phyloP scores from a whole-genome alignment of 2,797 vertebrate genomes.

The Phoeniculus purpureus region DNA sequence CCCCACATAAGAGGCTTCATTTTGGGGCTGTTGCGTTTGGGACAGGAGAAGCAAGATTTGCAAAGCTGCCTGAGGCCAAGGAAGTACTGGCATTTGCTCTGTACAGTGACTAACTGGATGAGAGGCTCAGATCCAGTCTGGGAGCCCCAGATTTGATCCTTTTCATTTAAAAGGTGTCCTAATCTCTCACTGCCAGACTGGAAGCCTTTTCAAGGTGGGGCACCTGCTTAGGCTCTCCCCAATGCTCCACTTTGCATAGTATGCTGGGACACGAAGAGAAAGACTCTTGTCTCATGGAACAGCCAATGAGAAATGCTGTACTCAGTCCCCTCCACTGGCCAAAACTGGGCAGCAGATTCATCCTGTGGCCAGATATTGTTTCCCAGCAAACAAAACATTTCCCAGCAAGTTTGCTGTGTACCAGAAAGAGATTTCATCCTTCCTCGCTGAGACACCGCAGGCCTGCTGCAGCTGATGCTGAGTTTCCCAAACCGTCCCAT shows the following conservation, averaged over 20 bases:
- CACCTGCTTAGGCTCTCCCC: neutral
- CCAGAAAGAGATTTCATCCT: conserved; percentile 19
- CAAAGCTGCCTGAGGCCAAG: neutral
- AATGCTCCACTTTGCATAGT: neutral
- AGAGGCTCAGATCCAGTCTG: neutral
- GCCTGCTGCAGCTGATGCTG: conserved; percentile 8
- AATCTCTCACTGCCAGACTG: neutral
- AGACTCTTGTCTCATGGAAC: neutral
- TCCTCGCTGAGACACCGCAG: neutral
- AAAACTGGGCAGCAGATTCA: neutral
- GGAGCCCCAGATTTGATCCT: neutral
- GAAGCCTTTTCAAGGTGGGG: neutral
- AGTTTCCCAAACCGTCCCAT: conserved; percentile 43
- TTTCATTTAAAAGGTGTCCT: neutral
- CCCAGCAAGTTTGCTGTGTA: conserved; percentile 21
- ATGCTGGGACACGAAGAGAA: neutral
- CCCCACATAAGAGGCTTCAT: neutral
- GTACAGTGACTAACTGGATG: neutral
- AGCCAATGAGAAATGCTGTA: neutral
- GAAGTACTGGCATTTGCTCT: neutral
- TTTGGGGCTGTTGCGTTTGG: neutral
- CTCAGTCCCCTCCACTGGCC: neutral
- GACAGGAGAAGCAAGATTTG: neutral
- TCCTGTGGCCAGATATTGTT: neutral
- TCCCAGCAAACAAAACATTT: neutral